phyloP scores from a whole-genome alignment of 2,888 invertebrate species.

The Theretra japonica region DNA sequence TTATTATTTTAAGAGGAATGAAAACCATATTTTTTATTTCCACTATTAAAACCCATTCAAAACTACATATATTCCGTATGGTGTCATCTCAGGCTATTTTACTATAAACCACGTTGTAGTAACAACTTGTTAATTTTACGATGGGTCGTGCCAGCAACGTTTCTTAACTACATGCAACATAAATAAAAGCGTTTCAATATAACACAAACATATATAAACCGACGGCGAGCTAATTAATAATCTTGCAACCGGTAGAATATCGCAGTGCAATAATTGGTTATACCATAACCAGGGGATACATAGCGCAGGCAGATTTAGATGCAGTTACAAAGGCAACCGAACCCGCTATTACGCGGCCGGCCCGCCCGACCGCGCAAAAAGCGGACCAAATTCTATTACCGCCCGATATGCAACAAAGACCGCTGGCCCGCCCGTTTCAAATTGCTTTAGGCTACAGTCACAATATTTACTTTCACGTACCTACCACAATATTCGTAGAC shows the following conservation, averaged over 20 bases:
- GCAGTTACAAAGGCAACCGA: conserved; percentile 81
- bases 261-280: conserved; percentile 55
- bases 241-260: background rate
- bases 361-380: conserved; percentile 78
- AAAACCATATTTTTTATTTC: no score
- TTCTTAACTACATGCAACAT: no score
- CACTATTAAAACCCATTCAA: no score
- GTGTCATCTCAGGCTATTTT: no score
- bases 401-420: conserved; percentile 84
- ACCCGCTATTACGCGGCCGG: conserved; percentile 73
- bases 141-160: background rate
- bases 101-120: no score
- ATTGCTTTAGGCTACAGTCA: conserved; percentile 82
- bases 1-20: no score
- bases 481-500: conserved; percentile 65
- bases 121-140: no score
- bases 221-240: conserved; percentile 35
- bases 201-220: background rate
- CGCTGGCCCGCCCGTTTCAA: conserved; percentile 76
- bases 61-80: no score
- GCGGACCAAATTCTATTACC: conserved; percentile 84
- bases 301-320: conserved; percentile 75
- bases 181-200: background rate
- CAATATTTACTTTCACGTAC: conserved; percentile 76
- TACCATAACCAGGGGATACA: conserved; percentile 61